Evolutionary conservation across 2,113 vertebrate genomes (phyloP).

Genomic region (Machaerirhynchus nigripectus): DNA sequence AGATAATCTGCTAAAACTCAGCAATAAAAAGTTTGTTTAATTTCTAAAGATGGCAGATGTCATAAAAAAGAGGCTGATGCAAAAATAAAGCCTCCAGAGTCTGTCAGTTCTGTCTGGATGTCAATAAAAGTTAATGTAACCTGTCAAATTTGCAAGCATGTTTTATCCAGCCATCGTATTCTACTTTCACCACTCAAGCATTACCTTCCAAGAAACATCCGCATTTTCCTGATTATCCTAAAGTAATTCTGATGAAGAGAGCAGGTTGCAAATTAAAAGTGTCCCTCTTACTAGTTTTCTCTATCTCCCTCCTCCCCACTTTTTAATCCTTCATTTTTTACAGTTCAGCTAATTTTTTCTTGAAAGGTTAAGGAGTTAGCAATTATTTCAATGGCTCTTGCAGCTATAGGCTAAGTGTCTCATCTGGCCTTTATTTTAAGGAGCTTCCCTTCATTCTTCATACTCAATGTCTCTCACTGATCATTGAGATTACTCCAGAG

Average conservation of each 20-base stretch:
- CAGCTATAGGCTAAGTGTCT: slow-evolving; percentile 21
- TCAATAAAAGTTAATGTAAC: slow-evolving; percentile 67
- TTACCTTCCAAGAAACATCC: slow-evolving; percentile 60
- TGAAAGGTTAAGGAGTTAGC: slow-evolving; percentile 61
- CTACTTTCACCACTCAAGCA: slow-evolving; percentile 57
- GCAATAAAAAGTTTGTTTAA: slow-evolving; percentile 61
- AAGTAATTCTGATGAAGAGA: slow-evolving; percentile 66
- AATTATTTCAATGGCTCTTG: slow-evolving; percentile 52
- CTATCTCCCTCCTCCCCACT: background rate
- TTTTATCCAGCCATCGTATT: slow-evolving; percentile 47
- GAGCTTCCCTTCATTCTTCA: background rate
- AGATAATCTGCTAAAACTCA: slow-evolving; percentile 38
- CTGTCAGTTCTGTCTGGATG: slow-evolving; percentile 48
- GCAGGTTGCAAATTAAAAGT: slow-evolving; percentile 57
- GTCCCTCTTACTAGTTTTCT: background rate
- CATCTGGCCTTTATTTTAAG: slow-evolving; percentile 48
- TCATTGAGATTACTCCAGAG: background rate
- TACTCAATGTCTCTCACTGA: background rate
- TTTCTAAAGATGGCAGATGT: slow-evolving; percentile 55
- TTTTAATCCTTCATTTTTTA: slow-evolving; percentile 34
- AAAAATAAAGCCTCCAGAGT: slow-evolving; percentile 56
- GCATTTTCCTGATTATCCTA: slow-evolving; percentile 61
- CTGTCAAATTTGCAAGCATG: slow-evolving; percentile 61
- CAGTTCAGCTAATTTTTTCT: slow-evolving; percentile 43
- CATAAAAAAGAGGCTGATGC: slow-evolving; percentile 40